Percentiles rank a stretch among this genome's conserved stretches.
Evolutionary conservation across 2,113 vertebrate species (phyloP).

Genomic region (Ageneiosus marmoratus): DNA sequence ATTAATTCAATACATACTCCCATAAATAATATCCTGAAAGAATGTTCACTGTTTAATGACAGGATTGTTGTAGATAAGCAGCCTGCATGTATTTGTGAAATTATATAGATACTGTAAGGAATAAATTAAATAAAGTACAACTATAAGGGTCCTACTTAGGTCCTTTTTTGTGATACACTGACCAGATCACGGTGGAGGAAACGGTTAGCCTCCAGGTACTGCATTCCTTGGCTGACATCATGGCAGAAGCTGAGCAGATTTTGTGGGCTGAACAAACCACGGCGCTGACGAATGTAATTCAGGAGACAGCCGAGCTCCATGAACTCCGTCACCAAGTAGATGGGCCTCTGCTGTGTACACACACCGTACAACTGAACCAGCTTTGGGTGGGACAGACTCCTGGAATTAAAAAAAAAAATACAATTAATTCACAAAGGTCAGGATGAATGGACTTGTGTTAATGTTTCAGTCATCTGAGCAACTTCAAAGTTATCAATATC

Average conservation of each 20-base stretch:
- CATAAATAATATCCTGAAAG: neutral
- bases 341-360: constrained; percentile 87
- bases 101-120: neutral
- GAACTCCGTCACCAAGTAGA: constrained; percentile 94
- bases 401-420: constrained; percentile 60
- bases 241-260: constrained; percentile 85
- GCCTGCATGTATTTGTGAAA: neutral
- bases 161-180: neutral
- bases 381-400: constrained; percentile 90
- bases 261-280: constrained; percentile 75
- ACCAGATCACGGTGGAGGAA: constrained; percentile 94
- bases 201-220: constrained; percentile 83
- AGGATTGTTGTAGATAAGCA: neutral
- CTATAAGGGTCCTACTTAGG: neutral
- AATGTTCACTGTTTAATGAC: neutral
- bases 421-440: neutral
- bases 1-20: neutral
- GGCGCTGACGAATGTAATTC: constrained; percentile 82
- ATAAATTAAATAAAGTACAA: neutral
- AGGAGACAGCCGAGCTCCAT: constrained; percentile 92
- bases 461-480: neutral
- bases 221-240: constrained; percentile 90
- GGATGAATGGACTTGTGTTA: neutral
- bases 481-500: neutral
- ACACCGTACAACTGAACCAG: constrained; percentile 94